These are phyloP conservation scores for Amphilophus citrinellus DNA, from an alignment of 2,113 vertebrate genomes.

Conservation along the genomic window DNA sequence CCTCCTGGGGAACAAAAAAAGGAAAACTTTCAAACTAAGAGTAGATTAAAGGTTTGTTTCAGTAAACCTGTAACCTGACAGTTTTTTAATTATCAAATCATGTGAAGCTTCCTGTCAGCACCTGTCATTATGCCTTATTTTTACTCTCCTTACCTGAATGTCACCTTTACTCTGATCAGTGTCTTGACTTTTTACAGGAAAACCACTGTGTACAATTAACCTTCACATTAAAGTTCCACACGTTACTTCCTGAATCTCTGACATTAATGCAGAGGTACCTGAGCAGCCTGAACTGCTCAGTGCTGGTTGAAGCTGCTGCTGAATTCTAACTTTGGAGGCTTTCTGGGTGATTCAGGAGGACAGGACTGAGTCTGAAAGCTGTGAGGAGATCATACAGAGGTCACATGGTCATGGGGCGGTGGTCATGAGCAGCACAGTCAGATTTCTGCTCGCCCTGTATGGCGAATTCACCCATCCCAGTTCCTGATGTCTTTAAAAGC, in stretches of 20 bases:
- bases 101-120: neutral
- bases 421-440: neutral
- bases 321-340: too few relatives aligned
- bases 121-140: neutral
- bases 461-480: neutral
- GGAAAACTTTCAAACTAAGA: neutral
- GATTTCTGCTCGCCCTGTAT: too few relatives aligned
- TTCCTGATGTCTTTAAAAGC: neutral
- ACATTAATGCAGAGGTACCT: neutral
- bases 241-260: neutral
- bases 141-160: neutral
- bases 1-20: too few relatives aligned
- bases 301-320: too few relatives aligned
- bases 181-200: neutral
- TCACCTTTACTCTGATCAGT: neutral
- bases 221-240: too few relatives aligned
- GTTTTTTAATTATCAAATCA: slow-evolving; percentile 8
- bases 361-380: neutral
- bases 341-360: neutral
- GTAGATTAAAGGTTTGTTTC: neutral
- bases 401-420: neutral
- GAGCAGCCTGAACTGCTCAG: neutral
- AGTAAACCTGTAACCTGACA: neutral
- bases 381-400: neutral
- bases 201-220: neutral